phyloP scores from a whole-genome alignment of 92 coral and sea anemone species.

The Phenganax subtilis region DNA sequence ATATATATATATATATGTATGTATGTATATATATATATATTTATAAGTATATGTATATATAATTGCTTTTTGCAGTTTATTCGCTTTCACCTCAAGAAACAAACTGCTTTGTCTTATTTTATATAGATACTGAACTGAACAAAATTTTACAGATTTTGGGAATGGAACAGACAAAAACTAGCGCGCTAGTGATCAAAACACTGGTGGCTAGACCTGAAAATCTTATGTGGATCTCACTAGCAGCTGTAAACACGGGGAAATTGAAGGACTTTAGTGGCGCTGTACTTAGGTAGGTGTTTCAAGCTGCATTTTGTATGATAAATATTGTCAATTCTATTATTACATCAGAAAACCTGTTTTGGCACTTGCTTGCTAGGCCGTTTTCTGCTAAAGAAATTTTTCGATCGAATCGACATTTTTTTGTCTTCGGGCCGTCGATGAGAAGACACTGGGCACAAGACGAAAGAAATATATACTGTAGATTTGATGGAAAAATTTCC shows the following conservation, averaged over 20 bases:
- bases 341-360: no score
- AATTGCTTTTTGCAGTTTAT: no score
- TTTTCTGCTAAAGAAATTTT: no score
- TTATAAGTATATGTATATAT: no score
- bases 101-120: not conserved
- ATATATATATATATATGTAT: no score
- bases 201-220: constrained; percentile 66
- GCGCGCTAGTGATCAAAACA: constrained; percentile 62
- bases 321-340: not conserved
- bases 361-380: no score
- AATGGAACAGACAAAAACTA: constrained; percentile 63
- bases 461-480: not conserved
- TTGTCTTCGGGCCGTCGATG: no score
- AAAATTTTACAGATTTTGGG: constrained; percentile 64
- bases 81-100: no score
- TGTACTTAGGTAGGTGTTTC: constrained; percentile 65
- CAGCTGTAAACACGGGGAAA: constrained; percentile 77
- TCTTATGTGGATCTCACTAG: constrained; percentile 76
- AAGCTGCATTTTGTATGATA: not conserved
- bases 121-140: constrained; percentile 27
- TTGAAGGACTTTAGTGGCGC: constrained; percentile 65
- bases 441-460: not conserved
- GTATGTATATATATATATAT: no score
- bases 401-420: no score
- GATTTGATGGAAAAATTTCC: no score